Evolutionary conservation across 2,888 invertebrate genomes (phyloP).

Genomic region (Ormia ochracea): DNA sequence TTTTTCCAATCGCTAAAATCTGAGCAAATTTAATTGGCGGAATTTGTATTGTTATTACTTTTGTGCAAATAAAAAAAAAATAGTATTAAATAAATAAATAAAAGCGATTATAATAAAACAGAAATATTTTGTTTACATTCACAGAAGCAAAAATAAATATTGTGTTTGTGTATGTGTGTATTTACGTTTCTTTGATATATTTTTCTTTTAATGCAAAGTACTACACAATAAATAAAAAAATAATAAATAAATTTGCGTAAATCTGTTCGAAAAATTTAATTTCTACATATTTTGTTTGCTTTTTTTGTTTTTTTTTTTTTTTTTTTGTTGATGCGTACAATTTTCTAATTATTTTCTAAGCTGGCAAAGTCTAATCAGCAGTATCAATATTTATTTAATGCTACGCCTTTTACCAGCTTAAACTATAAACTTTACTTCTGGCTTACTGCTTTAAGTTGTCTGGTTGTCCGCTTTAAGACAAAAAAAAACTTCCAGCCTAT

Average conservation of each 20-base stretch:
- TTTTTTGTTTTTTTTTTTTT: background rate
- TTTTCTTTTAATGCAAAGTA: background rate
- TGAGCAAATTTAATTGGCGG: background rate
- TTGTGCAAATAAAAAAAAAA: conserved; percentile 6
- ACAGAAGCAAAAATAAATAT: background rate
- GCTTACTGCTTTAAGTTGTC: no score
- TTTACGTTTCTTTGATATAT: background rate
- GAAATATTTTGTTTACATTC: background rate
- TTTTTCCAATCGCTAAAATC: background rate
- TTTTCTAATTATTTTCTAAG: background rate
- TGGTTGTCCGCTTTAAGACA: no score
- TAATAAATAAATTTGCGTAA: background rate
- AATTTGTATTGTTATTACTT: background rate
- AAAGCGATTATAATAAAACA: background rate
- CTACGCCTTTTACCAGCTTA: no score
- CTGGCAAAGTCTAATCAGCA: background rate
- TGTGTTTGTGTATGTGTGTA: no score
- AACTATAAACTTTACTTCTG: no score
- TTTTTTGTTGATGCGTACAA: background rate
- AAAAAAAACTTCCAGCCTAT: no score
- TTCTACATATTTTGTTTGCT: background rate
- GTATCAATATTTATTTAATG: background rate
- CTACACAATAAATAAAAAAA: background rate
- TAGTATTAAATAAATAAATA: background rate
- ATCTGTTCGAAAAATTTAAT: background rate